These are phyloP conservation scores for Drosophila helvetica DNA, from an alignment of 2,888 invertebrate species.

Conservation along the genomic window DNA sequence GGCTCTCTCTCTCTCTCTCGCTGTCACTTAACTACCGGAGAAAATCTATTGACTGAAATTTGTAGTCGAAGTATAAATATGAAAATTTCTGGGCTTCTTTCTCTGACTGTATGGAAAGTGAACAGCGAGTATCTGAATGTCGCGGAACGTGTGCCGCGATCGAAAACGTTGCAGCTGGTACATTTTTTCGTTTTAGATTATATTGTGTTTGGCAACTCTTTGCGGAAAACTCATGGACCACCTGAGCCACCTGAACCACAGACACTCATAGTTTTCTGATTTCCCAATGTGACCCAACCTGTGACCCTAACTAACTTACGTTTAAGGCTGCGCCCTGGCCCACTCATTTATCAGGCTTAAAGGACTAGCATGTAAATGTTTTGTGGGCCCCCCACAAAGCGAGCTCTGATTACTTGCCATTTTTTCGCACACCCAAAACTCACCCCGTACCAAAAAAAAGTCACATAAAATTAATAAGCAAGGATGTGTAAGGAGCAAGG, in stretches of 20 bases:
- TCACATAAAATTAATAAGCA: slow-evolving; percentile 79
- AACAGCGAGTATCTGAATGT: too few relatives aligned
- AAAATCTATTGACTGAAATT: too few relatives aligned
- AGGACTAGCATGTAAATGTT: slow-evolving; percentile 69
- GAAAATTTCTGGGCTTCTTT: too few relatives aligned
- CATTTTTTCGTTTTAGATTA: too few relatives aligned
- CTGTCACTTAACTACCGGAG: too few relatives aligned
- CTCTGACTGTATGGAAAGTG: too few relatives aligned
- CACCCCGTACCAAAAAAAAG: slow-evolving; percentile 52
- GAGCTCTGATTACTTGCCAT: slow-evolving; percentile 57
- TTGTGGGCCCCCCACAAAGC: slow-evolving; percentile 38
- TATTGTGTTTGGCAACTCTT: too few relatives aligned
- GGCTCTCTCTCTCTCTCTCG: too few relatives aligned
- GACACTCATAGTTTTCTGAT: slow-evolving; percentile 1
- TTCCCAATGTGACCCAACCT: not conserved
- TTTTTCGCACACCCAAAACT: slow-evolving; percentile 56
- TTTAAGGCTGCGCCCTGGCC: slow-evolving; percentile 16
- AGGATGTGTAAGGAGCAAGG: slow-evolving; percentile 35
- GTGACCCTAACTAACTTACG: slow-evolving; percentile 8
- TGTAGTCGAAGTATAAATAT: too few relatives aligned
- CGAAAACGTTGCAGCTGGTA: too few relatives aligned
- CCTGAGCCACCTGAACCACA: not conserved
- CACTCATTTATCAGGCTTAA: slow-evolving; percentile 80
- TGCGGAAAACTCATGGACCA: not conserved
- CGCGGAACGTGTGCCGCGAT: too few relatives aligned